Evolutionary conservation across 2,888 invertebrate genomes (phyloP).

Genomic region (Heliconius hortense): DNA sequence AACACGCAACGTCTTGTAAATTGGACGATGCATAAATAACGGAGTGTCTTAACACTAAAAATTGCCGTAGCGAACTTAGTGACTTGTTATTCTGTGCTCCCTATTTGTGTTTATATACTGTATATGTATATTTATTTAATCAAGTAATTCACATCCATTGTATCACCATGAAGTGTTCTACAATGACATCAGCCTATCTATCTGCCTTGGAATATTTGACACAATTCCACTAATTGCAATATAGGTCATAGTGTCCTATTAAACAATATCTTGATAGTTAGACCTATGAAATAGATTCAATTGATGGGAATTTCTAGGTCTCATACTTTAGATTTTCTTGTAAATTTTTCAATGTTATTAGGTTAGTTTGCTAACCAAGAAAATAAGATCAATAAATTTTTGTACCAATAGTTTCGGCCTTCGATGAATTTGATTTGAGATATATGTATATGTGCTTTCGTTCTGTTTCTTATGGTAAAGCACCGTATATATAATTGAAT

Average conservation of each 20-base stretch:
- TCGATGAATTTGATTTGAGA: no score
- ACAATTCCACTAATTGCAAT: conserved; percentile 23
- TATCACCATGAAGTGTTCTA: conserved; percentile 6
- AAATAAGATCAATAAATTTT: background rate
- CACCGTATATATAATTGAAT: background rate
- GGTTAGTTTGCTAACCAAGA: background rate
- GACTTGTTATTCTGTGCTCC: no score
- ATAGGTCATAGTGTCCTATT: conserved; percentile 19
- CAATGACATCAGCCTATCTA: conserved; percentile 13
- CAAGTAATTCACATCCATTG: background rate
- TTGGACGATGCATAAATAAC: no score
- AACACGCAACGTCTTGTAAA: no score
- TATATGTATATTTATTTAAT: background rate
- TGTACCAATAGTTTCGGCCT: background rate
- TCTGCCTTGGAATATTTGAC: conserved; percentile 23
- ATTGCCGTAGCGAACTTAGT: no score
- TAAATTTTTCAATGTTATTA: background rate
- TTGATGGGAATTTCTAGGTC: background rate
- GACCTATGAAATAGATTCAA: background rate
- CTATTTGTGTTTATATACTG: no score
- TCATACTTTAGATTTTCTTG: conserved; percentile 1
- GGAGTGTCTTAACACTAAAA: no score
- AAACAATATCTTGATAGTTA: conserved; percentile 9
- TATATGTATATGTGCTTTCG: no score
- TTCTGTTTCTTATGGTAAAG: no score